phyloP scores from a whole-genome alignment of 2,113 vertebrate genomes.

The Clarias batrachus region DNA sequence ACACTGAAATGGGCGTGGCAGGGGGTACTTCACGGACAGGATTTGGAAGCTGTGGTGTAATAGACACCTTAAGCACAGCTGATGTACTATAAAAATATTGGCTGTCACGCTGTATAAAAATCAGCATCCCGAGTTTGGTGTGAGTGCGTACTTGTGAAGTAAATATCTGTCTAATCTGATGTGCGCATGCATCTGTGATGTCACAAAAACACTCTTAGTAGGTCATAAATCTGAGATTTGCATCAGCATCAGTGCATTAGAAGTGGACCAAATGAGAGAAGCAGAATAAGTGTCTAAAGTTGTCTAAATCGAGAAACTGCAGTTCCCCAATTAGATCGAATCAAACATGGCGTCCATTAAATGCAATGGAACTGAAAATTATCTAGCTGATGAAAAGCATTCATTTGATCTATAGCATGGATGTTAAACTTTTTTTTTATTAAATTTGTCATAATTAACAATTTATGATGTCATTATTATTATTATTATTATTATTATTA shows the following conservation, averaged over 20 bases:
- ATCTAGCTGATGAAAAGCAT: not conserved
- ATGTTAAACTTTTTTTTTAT: not conserved
- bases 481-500: not conserved
- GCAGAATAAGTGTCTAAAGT: not conserved
- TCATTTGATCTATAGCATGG: not conserved
- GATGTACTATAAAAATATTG: not conserved
- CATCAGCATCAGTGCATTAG: not conserved
- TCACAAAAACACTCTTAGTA: not conserved
- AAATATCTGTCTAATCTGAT: slow-evolving; percentile 32
- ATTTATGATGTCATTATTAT: not conserved
- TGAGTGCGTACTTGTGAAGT: slow-evolving; percentile 49
- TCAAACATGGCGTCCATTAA: not conserved
- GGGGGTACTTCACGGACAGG: not conserved
- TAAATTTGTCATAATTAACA: not conserved
- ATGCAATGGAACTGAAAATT: not conserved
- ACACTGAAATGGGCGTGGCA: not conserved
- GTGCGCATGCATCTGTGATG: not conserved
- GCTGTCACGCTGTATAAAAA: not conserved
- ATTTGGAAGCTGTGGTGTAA: not conserved
- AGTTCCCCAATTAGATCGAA: not conserved
- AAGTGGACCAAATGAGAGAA: not conserved
- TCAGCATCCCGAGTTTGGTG: slow-evolving; percentile 25
- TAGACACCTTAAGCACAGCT: not conserved
- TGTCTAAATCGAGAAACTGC: not conserved
- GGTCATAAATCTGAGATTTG: not conserved